Base-by-base conservation (phyloP, 2,113 vertebrate genomes). In the Lasiurus borealis region DNA sequence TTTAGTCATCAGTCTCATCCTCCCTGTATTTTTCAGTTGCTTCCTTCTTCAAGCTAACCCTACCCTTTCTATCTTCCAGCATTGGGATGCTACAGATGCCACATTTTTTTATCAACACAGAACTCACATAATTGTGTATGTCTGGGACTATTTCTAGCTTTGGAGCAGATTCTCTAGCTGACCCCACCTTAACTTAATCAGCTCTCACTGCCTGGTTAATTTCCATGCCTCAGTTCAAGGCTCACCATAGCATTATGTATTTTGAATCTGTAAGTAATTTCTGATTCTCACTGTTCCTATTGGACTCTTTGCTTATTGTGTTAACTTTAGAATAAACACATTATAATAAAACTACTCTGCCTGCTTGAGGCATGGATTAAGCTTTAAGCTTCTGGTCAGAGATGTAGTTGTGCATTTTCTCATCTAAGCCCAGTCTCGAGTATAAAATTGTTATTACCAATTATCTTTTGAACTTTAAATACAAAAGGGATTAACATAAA, bases 251-350 rank as follows among this genome's bases (percentile, higher is more conserved):
- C 34, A 5, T 2, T 27, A 44, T 5, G 2, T 16, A 50, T 52
- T 89, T 69, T 95, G 54, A 62, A 50, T 83, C 21, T 50, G 27
- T 31, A 52, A 76, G 44, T 86, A 29, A 25, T 88, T 94, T 85
- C 31, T 75, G 29, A 31, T 72, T 8, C 59, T 50, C 27, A 27
- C 3, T 12, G 14, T 16, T 82, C 21, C 25, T 50, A 8, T 19
- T 31, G 5, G 4, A 76, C 18, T 73, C 13, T 27, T 31, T 80
- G 8, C 46, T 86, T 72, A 34, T 48, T 48, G 66, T 71, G 27
- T 71, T 59, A 72, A 71, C 48, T 50, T 48, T 36, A 91, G 13
- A 76, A 50, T 76, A 50, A 76, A 76, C 36, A 21, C 23, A 72
- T 80, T 73, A 27, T 13, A 71, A 59, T 64, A 72, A 21, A 64